A percentile compares a stretch with the other conserved stretches of the same genome.
Evolutionary conservation across 2,797 vertebrate genomes (phyloP).

Genomic region (Microhierax caerulescens): DNA sequence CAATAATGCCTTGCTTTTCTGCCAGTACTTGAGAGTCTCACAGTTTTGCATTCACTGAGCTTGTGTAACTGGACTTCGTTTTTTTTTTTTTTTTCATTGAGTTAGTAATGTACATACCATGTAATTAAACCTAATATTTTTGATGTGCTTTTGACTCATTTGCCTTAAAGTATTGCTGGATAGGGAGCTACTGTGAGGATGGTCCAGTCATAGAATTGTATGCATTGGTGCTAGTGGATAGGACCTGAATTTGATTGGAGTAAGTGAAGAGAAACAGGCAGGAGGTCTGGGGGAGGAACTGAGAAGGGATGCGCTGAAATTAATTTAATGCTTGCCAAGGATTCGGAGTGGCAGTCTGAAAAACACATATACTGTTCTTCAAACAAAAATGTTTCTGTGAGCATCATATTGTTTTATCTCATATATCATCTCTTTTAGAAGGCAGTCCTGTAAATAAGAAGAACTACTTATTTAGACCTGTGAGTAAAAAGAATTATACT

Average conservation of each 20-base stretch:
- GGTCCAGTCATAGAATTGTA: not conserved
- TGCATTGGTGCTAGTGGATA: not conserved
- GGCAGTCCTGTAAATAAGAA: too few species aligned
- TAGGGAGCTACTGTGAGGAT: not conserved
- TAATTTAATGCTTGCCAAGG: constrained; percentile 7
- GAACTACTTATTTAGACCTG: not conserved
- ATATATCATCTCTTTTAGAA: not conserved
- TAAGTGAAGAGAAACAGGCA: constrained; percentile 30
- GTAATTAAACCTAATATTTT: too few species aligned
- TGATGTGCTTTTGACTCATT: not conserved
- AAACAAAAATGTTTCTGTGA: not conserved
- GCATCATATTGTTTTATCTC: not conserved
- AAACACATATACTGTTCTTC: constrained; percentile 28
- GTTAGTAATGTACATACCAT: too few species aligned
- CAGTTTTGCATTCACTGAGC: not conserved
- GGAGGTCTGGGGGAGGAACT: not conserved
- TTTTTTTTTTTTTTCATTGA: accelerated
- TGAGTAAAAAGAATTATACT: not conserved
- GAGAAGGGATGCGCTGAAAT: not conserved
- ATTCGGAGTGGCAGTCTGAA: not conserved
- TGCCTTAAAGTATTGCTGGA: not conserved
- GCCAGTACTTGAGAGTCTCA: not conserved
- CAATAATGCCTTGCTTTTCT: not conserved
- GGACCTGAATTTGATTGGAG: constrained; percentile 28
- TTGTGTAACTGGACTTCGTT: not conserved